Conservation (phyloP, 2,113 vertebrate genomes). For the Dolichotis patagonum region DNA sequence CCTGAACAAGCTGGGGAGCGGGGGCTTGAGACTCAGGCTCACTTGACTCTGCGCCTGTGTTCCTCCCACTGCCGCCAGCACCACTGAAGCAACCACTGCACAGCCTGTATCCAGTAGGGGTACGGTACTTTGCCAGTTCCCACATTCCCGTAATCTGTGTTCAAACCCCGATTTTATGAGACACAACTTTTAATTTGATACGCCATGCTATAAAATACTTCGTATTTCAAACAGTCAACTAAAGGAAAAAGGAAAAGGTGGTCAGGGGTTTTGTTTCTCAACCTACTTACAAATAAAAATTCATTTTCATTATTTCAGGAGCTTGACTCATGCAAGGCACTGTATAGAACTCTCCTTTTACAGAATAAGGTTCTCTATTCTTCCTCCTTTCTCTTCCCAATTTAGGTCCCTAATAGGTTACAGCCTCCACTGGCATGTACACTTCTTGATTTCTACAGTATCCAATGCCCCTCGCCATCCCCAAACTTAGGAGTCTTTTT, state of each 20-base stretch:
- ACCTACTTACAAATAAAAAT: constrained; percentile 59
- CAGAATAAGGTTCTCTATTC: background rate
- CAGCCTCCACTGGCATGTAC: background rate
- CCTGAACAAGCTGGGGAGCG: background rate
- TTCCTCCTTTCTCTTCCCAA: background rate
- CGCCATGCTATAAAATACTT: constrained; percentile 53
- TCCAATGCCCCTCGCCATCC: background rate
- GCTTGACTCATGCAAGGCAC: background rate
- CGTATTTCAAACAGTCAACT: constrained; percentile 40
- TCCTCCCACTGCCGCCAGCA: background rate
- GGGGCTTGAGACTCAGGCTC: background rate
- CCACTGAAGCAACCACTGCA: background rate
- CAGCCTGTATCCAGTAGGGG: background rate
- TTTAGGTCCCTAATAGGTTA: background rate
- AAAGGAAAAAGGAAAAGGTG: constrained; percentile 17
- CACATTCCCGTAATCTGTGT: background rate
- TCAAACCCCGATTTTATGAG: background rate
- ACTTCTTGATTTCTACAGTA: constrained; percentile 39
- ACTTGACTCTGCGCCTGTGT: background rate
- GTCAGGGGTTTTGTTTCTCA: background rate
- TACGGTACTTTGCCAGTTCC: background rate
- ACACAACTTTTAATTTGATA: background rate
- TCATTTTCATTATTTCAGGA: background rate
- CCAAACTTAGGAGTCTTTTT: background rate
- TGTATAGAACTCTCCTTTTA: constrained; percentile 8